These are phyloP conservation scores for Catalaphyllia jardinei DNA, from an alignment of 64 coral and sea anemone genomes.

Conservation along the genomic window DNA sequence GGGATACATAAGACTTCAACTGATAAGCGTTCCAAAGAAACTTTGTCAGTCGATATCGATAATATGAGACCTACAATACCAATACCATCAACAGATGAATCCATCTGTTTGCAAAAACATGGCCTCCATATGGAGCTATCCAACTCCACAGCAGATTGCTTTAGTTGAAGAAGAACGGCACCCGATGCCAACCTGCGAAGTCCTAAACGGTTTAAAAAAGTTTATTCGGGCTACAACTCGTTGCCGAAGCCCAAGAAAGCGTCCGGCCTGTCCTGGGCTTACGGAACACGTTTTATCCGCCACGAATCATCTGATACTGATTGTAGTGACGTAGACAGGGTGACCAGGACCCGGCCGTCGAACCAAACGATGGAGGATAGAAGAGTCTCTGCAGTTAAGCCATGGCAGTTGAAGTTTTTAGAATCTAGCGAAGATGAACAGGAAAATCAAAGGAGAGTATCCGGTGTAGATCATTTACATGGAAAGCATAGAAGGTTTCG, in stretches of 20 bases:
- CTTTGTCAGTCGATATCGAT: not conserved
- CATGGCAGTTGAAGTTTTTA: not conserved
- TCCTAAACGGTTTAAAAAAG: not conserved
- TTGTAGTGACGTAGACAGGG: constrained; percentile 7
- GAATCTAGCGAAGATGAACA: not conserved
- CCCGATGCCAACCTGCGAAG: not conserved
- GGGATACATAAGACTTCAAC: not conserved
- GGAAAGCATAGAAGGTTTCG: not conserved
- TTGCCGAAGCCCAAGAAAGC: constrained; percentile 13
- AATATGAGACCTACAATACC: not conserved
- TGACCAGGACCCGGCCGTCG: not conserved
- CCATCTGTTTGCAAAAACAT: not conserved
- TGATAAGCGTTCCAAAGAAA: not conserved
- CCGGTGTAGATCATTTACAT: not conserved
- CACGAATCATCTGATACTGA: constrained; percentile 19
- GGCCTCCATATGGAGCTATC: not conserved
- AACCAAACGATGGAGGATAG: too few relatives aligned
- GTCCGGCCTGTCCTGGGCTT: constrained; percentile 10
- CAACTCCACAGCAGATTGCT: not conserved
- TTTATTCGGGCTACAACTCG: not conserved
- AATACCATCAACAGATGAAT: too few relatives aligned
- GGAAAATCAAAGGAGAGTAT: not conserved
- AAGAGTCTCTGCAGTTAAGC: not conserved
- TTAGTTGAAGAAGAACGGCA: not conserved
- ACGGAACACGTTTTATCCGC: constrained; percentile 5